These are phyloP conservation scores for Zosterops pallidus DNA, from an alignment of 2,113 vertebrate genomes.

Conservation along the genomic window DNA sequence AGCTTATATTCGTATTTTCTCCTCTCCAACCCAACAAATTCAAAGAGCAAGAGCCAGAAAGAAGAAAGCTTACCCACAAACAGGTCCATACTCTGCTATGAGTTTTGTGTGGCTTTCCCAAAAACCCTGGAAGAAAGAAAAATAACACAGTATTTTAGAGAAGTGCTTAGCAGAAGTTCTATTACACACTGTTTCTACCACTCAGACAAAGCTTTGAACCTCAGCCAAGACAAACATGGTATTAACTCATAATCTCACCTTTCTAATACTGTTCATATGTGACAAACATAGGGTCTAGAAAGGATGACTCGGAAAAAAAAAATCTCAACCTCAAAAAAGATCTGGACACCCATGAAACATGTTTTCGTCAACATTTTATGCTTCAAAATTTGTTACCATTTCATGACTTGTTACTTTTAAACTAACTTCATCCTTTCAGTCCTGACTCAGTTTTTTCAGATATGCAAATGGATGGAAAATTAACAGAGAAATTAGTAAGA, in stretches of 20 bases:
- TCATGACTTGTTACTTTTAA: neutral
- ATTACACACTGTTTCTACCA: neutral
- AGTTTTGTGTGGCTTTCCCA: conserved; percentile 74
- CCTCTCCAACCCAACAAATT: neutral
- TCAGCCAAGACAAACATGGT: neutral
- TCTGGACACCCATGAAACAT: neutral
- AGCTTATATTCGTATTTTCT: neutral
- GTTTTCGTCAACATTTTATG: neutral
- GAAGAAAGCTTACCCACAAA: conserved; percentile 80
- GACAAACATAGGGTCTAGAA: neutral
- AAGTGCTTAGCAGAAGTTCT: neutral
- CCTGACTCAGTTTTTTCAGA: neutral
- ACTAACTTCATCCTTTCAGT: neutral
- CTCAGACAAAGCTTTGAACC: neutral
- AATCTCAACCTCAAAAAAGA: neutral
- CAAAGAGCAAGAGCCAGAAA: neutral
- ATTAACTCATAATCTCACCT: neutral
- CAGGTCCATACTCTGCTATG: conserved; percentile 77
- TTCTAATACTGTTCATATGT: neutral
- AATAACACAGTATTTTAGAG: neutral
- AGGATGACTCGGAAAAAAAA: neutral
- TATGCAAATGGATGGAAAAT: neutral
- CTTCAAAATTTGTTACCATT: neutral
- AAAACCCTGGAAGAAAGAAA: conserved; percentile 77
- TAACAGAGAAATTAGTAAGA: neutral